Conservation (phyloP, 2,888 invertebrate species). For the Drosophila engyochracea region DNA sequence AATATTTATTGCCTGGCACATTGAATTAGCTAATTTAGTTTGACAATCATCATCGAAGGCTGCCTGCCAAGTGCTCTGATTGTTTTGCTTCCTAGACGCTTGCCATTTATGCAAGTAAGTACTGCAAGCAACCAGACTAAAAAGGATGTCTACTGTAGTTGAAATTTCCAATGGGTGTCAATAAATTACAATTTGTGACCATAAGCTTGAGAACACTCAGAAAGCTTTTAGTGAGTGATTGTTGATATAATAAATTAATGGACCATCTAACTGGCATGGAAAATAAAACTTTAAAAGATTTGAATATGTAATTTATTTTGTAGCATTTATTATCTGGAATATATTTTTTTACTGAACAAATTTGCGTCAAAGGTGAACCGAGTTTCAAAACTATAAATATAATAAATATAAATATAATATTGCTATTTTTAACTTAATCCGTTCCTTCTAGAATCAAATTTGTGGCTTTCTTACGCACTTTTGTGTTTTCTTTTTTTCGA, state of each 20-base stretch:
- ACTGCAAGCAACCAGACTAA: background rate
- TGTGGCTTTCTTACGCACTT: background rate
- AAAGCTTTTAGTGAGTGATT: background rate
- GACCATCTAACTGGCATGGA: background rate
- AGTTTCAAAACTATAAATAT: too few species aligned
- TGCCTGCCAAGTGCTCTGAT: constrained; percentile 18
- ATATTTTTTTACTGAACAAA: background rate
- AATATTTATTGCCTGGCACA: constrained; percentile 63
- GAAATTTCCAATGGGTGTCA: background rate
- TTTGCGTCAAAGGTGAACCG: background rate
- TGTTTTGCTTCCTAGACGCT: constrained; percentile 4
- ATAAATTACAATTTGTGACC: background rate
- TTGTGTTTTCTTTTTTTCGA: background rate
- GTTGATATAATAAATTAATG: background rate
- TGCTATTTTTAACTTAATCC: background rate
- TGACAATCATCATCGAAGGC: constrained; percentile 21
- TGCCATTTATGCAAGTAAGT: background rate
- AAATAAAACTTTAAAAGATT: background rate
- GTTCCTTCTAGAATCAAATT: background rate
- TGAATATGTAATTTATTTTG: background rate
- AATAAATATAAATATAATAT: too few species aligned
- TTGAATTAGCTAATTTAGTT: constrained; percentile 38
- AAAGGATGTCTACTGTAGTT: background rate
- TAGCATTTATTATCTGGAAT: background rate
- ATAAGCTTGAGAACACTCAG: background rate